These are phyloP conservation scores for Coccyzus lansbergi DNA, from an alignment of 2,797 vertebrate genomes.

Conservation along the genomic window DNA sequence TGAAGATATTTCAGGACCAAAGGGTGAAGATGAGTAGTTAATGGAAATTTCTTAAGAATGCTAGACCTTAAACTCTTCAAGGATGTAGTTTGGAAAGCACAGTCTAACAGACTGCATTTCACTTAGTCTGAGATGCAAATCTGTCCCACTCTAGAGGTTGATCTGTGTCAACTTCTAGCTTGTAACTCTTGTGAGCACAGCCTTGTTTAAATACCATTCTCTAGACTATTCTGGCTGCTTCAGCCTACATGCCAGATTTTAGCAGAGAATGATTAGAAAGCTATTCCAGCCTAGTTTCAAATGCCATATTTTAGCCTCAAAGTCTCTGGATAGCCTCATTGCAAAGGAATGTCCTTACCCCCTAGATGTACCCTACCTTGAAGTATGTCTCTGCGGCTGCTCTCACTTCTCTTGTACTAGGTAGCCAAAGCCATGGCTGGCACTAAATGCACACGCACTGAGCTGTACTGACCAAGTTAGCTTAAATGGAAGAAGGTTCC, in stretches of 20 bases:
- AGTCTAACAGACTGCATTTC: not conserved
- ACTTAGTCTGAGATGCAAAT: not conserved
- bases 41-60: not conserved
- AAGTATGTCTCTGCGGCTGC: not conserved
- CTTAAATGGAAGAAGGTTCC: not conserved
- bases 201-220: conserved; percentile 32
- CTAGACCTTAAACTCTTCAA: not conserved
- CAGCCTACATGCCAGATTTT: conserved; percentile 24
- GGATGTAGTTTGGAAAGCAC: not conserved
- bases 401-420: not conserved
- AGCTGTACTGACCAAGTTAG: not conserved
- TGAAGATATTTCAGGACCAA: not conserved
- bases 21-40: not conserved
- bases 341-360: not conserved
- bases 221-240: conserved; percentile 35
- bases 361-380: not conserved
- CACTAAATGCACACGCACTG: not conserved
- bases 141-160: not conserved
- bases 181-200: not conserved
- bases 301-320: not conserved
- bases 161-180: not conserved
- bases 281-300: not conserved
- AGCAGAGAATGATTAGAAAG: not conserved
- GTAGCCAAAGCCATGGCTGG: not conserved
- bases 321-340: not conserved